Evolutionary conservation across 2,113 vertebrate species (phyloP).

Genomic region (Hippoglossus stenolepis): DNA sequence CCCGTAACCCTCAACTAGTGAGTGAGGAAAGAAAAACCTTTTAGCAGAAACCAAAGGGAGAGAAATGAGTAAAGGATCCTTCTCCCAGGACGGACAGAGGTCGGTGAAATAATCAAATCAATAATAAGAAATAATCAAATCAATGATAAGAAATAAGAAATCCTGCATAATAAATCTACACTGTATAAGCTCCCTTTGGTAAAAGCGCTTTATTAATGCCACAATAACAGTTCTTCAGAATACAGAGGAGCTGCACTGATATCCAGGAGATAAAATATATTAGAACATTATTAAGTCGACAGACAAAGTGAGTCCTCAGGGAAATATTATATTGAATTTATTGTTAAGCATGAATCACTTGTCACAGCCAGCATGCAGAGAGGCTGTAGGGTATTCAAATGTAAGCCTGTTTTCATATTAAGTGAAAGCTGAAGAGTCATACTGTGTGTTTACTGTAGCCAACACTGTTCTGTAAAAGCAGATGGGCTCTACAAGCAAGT

Average conservation of each 20-base stretch:
- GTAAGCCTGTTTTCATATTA: slow-evolving; percentile 12
- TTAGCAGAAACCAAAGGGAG: too few relatives aligned
- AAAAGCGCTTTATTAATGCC: neutral
- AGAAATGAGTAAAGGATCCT: too few relatives aligned
- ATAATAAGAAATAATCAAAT: too few relatives aligned
- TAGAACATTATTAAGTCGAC: slow-evolving; percentile 6
- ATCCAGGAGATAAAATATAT: neutral
- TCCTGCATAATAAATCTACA: too few relatives aligned
- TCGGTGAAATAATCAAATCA: too few relatives aligned
- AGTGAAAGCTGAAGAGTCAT: neutral
- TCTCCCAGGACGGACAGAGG: too few relatives aligned
- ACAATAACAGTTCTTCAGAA: neutral
- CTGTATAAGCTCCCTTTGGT: too few relatives aligned
- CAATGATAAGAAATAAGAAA: neutral
- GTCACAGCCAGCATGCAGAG: slow-evolving; percentile 1
- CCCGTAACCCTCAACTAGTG: too few relatives aligned
- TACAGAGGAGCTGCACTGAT: too few relatives aligned
- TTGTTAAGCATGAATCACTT: slow-evolving; percentile 15
- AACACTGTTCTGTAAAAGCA: neutral
- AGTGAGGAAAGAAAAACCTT: too few relatives aligned
- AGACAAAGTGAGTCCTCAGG: neutral
- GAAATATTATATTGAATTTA: slow-evolving; percentile 10
- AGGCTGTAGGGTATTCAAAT: neutral
- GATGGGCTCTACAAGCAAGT: slow-evolving; percentile 24
- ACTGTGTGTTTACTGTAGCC: slow-evolving; percentile 11